Base-by-base conservation (phyloP, 2,797 vertebrate genomes). In the Acridotheres tristis region DNA sequence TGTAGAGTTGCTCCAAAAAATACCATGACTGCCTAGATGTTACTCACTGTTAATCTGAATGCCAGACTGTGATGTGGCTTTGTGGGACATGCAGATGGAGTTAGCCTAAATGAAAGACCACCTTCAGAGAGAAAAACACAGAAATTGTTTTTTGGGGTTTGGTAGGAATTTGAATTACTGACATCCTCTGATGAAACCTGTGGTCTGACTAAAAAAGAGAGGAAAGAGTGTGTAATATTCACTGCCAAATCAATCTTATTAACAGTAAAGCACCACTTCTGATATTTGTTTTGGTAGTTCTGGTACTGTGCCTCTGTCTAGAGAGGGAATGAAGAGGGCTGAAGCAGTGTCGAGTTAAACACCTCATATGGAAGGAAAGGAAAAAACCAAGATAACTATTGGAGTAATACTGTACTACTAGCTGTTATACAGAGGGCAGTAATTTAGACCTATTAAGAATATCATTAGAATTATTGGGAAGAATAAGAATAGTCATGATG, bases 1-100 rank as follows among this genome's bases (percentile, higher is more conserved):
- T 0, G 0, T 18, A 54, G 10, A 29, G 22, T 29, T 74, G 26
- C 12, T 71, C n/a, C 4, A 74, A 57, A 71, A 82, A 43, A 7
- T 34, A 10, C 51, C 16, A 10, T 7, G n/a, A 10, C 20, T 84
- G 51, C 30, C n/a, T 85, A 38, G 30, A 23, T 23, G 16, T 68
- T 85, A 32, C 29, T 92, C n/a, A 30, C 7, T 68, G 13, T 85
- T 93, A 67, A 51, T 81, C 25, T 81, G 54, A 18, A 23, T 67
- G n/a, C 42, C 47, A 43, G 13, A 59, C 30, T 38, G 67, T 63
- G 67, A 61, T 76, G 74, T 87, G 84, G 59, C 51, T 91, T 29
- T 40, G 65, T 71, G 69, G 48, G 43, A 40, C 16, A 11, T 0
- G 6, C 40, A 63, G 63, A 58, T 84, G 47, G 55, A 54, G 32